A percentile compares a stretch with the other conserved stretches of the same genome.
Conservation (phyloP, 2,113 vertebrate genomes). For the Pyrgilauda ruficollis region DNA sequence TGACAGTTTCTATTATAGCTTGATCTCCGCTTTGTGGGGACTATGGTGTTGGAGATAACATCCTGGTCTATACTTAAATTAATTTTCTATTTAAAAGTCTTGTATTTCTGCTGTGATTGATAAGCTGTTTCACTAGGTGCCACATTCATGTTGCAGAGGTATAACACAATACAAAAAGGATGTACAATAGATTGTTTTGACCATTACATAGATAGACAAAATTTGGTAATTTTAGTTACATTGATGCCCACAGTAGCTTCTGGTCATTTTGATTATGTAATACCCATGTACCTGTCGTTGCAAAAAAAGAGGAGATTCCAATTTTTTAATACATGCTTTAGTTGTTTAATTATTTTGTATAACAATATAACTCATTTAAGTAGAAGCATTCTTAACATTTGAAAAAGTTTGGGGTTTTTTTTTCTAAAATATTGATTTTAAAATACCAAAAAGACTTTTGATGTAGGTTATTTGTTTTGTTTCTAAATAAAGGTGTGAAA, state of each 20-base stretch:
- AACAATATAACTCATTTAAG: neutral
- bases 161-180: slow-evolving; percentile 5
- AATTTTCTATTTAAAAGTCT: slow-evolving; percentile 49
- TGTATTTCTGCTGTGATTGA: slow-evolving; percentile 39
- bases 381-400: neutral
- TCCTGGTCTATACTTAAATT: neutral
- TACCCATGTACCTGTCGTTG: neutral
- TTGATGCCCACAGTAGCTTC: neutral
- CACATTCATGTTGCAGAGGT: slow-evolving; percentile 31
- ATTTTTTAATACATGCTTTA: neutral
- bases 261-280: neutral
- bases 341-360: neutral
- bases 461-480: neutral
- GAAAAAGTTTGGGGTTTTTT: too few species aligned
- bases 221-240: neutral
- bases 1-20: slow-evolving; percentile 38
- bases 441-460: neutral
- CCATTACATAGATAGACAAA: neutral
- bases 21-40: slow-evolving; percentile 8
- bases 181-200: neutral
- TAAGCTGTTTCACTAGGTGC: slow-evolving; percentile 33
- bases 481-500: neutral
- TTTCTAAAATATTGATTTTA: neutral
- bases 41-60: neutral
- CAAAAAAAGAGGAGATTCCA: neutral